Base-by-base conservation (phyloP, 1,140 invertebrate genomes). In the Panagrolaimus sp. region DNA sequence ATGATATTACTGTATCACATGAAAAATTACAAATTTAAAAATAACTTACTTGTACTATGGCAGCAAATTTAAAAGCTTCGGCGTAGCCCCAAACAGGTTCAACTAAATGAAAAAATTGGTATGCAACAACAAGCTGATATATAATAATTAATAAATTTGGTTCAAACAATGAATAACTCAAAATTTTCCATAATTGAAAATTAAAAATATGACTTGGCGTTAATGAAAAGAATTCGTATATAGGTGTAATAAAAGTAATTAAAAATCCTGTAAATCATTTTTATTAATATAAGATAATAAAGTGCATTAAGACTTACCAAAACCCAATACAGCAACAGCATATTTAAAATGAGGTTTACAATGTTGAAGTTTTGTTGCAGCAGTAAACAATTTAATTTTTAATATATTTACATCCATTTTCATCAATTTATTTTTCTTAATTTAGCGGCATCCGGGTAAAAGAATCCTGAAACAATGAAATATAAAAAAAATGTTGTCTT, bases 151-250 rank as follows among this genome's bases (percentile, higher is more conserved):
- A 12, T 17, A 74, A 24, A 48, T 76, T 76, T 26, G 68, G 62
- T 26, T 74, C 74, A 26, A 76, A 68, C 17, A 75, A 75, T 14
- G 71, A 24, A 64, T 64, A 71, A 8, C 72, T 74, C 1, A 69
- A 47, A 7, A 75, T 32, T 21, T 68, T 68, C 74, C 74, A 75
- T 21, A 73, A n/a, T 26, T 72, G 67, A 64, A 69, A 52, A 32
- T 55, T 45, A 43, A 62, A 28, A 28, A 65, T 43, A 44, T 66
- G 28, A 44, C n/a, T n/a, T 28, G 67, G 26, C 32, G 47, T 63
- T 32, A 68, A n/a, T 17, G 67, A 28, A 24, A 68, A 58, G 32
- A 58, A 38, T 58, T 68, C 47, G 28, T 68, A 58, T 10, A 68
- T 24, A n/a, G 58, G 28, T 15, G 46, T 38, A 32, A 68, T 58